Percentiles rank a stretch among this genome's conserved stretches.
Evolutionary conservation across 1,140 invertebrate species (phyloP).

Genomic region (Rhyzopertha dominica): DNA sequence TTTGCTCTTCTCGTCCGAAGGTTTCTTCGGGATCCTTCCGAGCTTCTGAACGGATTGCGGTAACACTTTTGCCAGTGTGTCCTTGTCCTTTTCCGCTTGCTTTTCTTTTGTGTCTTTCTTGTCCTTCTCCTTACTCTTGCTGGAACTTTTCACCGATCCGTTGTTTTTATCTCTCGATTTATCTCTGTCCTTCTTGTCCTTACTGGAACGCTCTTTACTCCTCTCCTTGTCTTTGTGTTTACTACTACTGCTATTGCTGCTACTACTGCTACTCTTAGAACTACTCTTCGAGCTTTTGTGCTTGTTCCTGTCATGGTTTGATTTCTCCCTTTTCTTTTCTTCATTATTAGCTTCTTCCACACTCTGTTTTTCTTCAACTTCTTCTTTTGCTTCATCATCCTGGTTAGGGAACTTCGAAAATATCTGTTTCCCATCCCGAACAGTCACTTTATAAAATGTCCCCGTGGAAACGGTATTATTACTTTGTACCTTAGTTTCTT

Average conservation of each 20-base stretch:
- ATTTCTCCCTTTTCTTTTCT: conserved; percentile 42
- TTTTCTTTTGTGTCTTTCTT: conserved; percentile 45
- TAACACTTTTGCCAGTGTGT: conserved; percentile 59
- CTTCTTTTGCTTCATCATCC: conserved; percentile 27
- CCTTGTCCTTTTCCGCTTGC: conserved; percentile 63
- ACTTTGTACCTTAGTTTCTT: no score
- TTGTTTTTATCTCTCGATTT: conserved; percentile 42
- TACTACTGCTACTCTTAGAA: conserved; percentile 45
- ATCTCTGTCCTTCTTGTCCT: conserved; percentile 36
- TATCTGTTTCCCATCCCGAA: conserved; percentile 69
- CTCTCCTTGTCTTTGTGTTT: conserved; percentile 43
- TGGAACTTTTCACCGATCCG: no score
- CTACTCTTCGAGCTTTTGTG: conserved; percentile 36
- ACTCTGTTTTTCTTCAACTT: conserved; percentile 19
- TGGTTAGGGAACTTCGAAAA: conserved; percentile 60
- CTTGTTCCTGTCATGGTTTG: conserved; percentile 45
- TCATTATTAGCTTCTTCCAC: conserved; percentile 40
- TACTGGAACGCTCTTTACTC: conserved; percentile 34
- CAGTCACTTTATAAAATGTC: conserved; percentile 61
- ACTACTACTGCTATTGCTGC: conserved; percentile 40
- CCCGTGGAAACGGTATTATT: conserved; percentile 35
- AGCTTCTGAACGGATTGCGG: conserved; percentile 62
- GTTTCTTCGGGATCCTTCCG: conserved; percentile 71
- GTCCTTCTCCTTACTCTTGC: conserved; percentile 50
- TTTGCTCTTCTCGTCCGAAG: conserved; percentile 44